phyloP scores from a whole-genome alignment of 2,888 invertebrate genomes.

The Eilema griseolum region DNA sequence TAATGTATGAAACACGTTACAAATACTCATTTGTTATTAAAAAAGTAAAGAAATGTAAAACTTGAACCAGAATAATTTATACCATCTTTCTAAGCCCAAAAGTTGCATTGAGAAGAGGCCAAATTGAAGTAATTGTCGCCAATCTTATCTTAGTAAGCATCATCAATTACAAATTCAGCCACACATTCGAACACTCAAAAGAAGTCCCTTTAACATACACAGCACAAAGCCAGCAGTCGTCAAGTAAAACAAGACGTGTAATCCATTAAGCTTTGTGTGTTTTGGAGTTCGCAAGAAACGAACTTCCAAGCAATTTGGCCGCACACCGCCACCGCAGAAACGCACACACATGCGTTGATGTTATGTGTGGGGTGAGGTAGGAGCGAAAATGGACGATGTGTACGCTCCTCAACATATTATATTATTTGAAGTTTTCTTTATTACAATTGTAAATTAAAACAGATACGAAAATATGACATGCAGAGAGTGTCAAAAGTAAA shows the following conservation, averaged over 20 bases:
- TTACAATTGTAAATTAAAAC: neutral
- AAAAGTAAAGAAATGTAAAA: neutral
- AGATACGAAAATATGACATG: no score
- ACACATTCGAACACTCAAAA: constrained; percentile 11
- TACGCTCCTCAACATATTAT: neutral
- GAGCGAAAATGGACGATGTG: constrained; percentile 19
- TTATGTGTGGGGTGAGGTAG: constrained; percentile 28
- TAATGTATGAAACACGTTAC: no score
- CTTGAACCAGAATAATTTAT: neutral
- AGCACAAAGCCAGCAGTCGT: constrained; percentile 47
- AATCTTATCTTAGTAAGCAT: neutral
- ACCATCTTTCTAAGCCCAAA: neutral
- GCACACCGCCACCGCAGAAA: constrained; percentile 19
- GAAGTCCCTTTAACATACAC: constrained; percentile 16
- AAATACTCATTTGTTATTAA: neutral
- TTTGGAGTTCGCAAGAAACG: constrained; percentile 49
- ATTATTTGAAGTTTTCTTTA: neutral
- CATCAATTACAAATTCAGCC: constrained; percentile 12
- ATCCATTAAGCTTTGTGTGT: constrained; percentile 59
- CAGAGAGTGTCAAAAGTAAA: no score
- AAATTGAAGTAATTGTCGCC: neutral
- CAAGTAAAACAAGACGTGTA: constrained; percentile 54
- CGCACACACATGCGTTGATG: constrained; percentile 23
- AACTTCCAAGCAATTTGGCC: constrained; percentile 58
- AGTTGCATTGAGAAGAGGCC: neutral